Evolutionary conservation across 2,797 vertebrate species (phyloP).

Genomic region (Mus caroli): DNA sequence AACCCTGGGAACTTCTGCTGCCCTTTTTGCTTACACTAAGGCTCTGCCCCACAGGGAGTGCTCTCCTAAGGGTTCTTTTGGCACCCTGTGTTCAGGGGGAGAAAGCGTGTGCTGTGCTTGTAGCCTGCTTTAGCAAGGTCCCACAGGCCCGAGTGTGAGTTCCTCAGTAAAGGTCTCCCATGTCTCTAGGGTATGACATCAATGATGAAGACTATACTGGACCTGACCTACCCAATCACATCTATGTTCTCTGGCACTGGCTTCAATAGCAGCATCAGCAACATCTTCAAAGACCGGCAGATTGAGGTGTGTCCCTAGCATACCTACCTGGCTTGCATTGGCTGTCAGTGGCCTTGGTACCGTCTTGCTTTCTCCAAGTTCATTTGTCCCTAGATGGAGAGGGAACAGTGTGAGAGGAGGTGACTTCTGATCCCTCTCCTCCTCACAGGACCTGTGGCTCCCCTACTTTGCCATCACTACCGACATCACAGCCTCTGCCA

Average conservation of each 20-base stretch:
- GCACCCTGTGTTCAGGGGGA: neutral
- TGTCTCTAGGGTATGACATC: slow-evolving; percentile 93
- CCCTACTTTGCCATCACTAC: slow-evolving; percentile 97
- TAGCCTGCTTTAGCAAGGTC: neutral
- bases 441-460: slow-evolving; percentile 95
- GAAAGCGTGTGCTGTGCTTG: neutral
- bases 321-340: too few relatives aligned
- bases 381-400: neutral
- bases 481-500: slow-evolving; percentile 95
- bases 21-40: neutral
- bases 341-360: neutral
- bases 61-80: neutral
- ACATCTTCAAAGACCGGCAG: slow-evolving; percentile 94
- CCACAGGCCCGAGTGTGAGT: fast-evolving
- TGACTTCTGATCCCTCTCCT: neutral
- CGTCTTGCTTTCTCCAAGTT: neutral
- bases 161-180: neutral
- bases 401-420: neutral
- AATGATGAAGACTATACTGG: slow-evolving; percentile 93
- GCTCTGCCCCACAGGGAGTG: neutral
- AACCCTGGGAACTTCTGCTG: neutral
- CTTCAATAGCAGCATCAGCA: slow-evolving; percentile 93
- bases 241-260: slow-evolving; percentile 97
- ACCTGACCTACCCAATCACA: slow-evolving; percentile 96
- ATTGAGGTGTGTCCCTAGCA: slow-evolving; percentile 91